Percentiles rank a stretch among this genome's conserved stretches.
Evolutionary conservation across 2,888 invertebrate genomes (phyloP).

Genomic region (Dryocosmus kuriphilus): DNA sequence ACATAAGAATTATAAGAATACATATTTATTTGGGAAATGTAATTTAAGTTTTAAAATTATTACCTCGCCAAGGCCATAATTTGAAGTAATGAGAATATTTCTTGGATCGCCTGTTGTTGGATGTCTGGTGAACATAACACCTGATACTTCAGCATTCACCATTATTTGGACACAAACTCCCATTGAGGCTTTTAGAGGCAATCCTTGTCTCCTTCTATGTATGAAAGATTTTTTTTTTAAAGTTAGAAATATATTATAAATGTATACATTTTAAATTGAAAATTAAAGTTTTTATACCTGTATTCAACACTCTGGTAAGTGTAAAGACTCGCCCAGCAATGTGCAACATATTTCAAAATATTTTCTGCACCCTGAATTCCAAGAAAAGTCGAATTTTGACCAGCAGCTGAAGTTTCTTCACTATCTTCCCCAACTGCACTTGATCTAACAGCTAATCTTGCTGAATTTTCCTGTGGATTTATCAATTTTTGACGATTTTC

Average conservation of each 20-base stretch:
- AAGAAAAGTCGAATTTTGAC: constrained; percentile 89
- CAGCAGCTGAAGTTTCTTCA: constrained; percentile 88
- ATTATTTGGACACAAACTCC: constrained; percentile 90
- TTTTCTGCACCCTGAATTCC: constrained; percentile 81
- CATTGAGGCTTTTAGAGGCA: constrained; percentile 84
- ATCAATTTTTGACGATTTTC: constrained; percentile 54
- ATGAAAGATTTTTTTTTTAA: too few species aligned
- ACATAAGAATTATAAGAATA: neutral
- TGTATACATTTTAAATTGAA: neutral
- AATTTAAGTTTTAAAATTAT: constrained; percentile 22
- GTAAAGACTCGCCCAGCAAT: constrained; percentile 92
- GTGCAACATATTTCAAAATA: constrained; percentile 81
- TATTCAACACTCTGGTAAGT: constrained; percentile 88
- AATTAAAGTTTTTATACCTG: constrained; percentile 78
- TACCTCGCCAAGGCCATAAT: constrained; percentile 91
- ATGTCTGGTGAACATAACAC: constrained; percentile 90
- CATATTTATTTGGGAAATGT: constrained; percentile 2
- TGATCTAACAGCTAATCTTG: constrained; percentile 84
- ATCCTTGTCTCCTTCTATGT: constrained; percentile 85
- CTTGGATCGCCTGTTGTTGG: constrained; percentile 86
- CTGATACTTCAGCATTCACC: constrained; percentile 85
- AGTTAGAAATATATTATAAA: neutral
- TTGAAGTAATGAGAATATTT: constrained; percentile 86
- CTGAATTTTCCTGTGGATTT: neutral
- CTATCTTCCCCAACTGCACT: constrained; percentile 89